These are phyloP conservation scores for Ictalurus furcatus DNA, from an alignment of 2,113 vertebrate genomes.

Conservation along the genomic window DNA sequence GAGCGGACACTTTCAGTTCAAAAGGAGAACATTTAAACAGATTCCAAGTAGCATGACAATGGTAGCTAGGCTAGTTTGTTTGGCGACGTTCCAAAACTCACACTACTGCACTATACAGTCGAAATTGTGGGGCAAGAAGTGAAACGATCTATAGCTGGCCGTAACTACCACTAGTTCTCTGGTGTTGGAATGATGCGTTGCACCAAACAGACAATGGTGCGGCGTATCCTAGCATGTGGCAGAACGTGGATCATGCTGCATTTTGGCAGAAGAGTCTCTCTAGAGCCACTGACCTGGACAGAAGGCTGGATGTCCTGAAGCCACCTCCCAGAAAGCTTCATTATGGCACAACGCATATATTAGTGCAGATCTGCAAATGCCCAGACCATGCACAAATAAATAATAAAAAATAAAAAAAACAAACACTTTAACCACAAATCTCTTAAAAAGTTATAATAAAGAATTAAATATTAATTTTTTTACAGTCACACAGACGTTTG, in stretches of 20 bases:
- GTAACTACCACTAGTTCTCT: neutral
- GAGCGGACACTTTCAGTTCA: neutral
- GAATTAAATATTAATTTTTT: neutral
- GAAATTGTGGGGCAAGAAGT: neutral
- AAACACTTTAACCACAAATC: neutral
- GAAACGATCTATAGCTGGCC: neutral
- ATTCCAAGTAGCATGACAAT: neutral
- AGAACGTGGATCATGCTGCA: neutral
- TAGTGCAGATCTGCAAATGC: neutral
- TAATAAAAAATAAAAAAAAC: neutral
- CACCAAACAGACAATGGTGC: neutral
- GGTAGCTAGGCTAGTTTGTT: neutral
- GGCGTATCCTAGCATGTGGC: neutral
- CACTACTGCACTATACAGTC: neutral
- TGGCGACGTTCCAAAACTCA: neutral
- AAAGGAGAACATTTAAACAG: neutral
- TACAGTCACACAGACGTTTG: neutral
- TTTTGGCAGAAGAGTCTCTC: slow-evolving; percentile 34
- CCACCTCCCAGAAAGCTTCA: slow-evolving; percentile 31
- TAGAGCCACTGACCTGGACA: slow-evolving; percentile 65
- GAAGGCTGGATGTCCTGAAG: slow-evolving; percentile 54
- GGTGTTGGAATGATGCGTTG: neutral
- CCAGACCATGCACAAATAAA: neutral
- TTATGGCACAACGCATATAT: slow-evolving; percentile 16
- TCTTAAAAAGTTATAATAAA: neutral